Base-by-base conservation (phyloP, 92 coral and sea anemone species). In the Porites cylindrica region DNA sequence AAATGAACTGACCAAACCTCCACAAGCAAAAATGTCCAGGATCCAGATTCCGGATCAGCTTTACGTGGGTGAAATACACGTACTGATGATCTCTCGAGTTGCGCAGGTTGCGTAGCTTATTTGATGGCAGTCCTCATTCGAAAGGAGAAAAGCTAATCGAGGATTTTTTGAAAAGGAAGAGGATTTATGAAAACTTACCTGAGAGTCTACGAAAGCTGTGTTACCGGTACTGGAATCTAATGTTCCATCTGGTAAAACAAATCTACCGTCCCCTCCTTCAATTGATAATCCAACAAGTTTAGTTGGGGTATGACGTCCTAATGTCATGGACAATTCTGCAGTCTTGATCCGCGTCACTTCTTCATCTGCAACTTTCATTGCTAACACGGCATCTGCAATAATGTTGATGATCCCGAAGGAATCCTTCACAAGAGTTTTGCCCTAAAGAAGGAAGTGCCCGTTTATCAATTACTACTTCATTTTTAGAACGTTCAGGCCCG, bases 291-390 rank as follows among this genome's bases (percentile, higher is more conserved):
- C 88, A 11, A 59, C 62, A 26, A 82, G 77, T 61, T 82, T 83
- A 47, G 63, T 47, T 6, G 84, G 84, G 43, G 51, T 59, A 16
- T 76, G 78, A 32, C 91, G 88, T 7, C 82, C 88, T 18, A 88
- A 66, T 3, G 80, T 69, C 75, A 88, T 82, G 43, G 52, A 11
- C 72, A 88, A 18, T 6, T 77, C 86, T 32, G 10, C n/a, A 7
- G 88, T 83, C 20, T 60, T 61, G 7, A 88, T 83, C 9, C 77
- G 43, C 0, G 69, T 83, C 32, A 72, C 52, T 56, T 64, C 83
- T 10, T 88, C 91, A 47, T 84, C 91, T 56, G 87, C 83, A 60
- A 82, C 72, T 64, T 72, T 76, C 17, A 62, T 19, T 1, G 88
- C 43, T 47, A 88, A n/a, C 61, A 83, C 72, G 58, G 88, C 81